Percentiles rank a stretch among this genome's conserved stretches.
These are phyloP conservation scores for Tragopan temminckii DNA, from an alignment of 2,797 vertebrate genomes.

Conservation along the genomic window DNA sequence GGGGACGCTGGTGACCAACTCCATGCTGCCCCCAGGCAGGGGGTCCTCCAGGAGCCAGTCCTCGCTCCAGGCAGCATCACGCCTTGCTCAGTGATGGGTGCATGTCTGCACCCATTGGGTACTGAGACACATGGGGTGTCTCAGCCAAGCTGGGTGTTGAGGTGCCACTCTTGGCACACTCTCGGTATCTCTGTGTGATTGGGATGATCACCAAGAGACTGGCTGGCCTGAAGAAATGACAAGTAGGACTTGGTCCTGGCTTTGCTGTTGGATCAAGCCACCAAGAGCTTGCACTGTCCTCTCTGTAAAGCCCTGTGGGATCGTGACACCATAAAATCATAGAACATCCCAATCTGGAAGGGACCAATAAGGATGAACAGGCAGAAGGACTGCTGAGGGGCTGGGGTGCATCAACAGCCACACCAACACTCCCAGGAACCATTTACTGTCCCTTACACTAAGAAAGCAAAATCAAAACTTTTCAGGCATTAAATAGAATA, in stretches of 20 bases:
- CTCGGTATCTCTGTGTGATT: background rate
- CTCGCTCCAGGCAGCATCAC: background rate
- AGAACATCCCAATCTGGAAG: no score
- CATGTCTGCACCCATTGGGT: background rate
- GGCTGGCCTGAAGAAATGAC: background rate
- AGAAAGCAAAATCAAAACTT: no score
- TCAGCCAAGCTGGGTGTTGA: background rate
- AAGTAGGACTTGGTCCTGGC: background rate
- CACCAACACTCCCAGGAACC: no score
- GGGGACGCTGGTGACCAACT: background rate
- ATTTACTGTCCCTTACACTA: no score
- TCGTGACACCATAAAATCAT: no score
- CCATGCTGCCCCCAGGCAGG: background rate
- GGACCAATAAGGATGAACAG: no score
- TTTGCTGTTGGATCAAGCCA: background rate
- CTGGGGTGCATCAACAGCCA: no score
- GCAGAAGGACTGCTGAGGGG: no score
- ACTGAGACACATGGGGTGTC: background rate
- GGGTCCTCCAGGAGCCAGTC: background rate
- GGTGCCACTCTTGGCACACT: no score
- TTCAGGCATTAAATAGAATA: no score
- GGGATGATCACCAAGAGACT: background rate
- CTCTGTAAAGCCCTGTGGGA: no score
- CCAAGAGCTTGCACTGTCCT: no score
- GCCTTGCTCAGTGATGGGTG: background rate